A percentile compares a stretch with the other conserved stretches of the same genome.
Conservation (phyloP, 2,888 invertebrate genomes). For the Drosophila kuntzei region DNA sequence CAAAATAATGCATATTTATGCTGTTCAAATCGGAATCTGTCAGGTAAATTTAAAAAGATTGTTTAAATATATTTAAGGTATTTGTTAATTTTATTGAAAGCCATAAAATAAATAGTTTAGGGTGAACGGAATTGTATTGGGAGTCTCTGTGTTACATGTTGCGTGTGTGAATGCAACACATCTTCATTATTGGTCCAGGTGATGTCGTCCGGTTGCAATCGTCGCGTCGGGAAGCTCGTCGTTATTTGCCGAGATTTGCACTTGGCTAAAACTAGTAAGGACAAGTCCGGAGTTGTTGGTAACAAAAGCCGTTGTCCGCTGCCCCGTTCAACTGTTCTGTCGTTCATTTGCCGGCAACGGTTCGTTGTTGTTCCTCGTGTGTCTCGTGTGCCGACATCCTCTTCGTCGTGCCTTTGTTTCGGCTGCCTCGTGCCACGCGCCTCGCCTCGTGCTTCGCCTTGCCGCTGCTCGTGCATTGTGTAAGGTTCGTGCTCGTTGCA, state of each 20-base stretch:
- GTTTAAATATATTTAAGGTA: not conserved
- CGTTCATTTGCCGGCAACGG: constrained; percentile 65
- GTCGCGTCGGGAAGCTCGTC: constrained; percentile 51
- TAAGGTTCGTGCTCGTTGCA: constrained; percentile 78
- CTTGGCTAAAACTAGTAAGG: constrained; percentile 56
- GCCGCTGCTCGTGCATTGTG: constrained; percentile 70
- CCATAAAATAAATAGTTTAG: not conserved
- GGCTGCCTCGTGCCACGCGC: constrained; percentile 41
- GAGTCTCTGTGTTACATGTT: constrained; percentile 33
- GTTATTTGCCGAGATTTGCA: constrained; percentile 63
- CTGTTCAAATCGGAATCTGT: not conserved
- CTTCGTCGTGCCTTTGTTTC: constrained; percentile 45
- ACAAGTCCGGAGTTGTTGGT: constrained; percentile 47
- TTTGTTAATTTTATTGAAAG: not conserved
- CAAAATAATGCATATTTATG: not conserved
- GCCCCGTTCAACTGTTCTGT: constrained; percentile 40
- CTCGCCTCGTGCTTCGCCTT: constrained; percentile 24
- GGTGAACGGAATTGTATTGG: not conserved
- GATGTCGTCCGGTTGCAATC: constrained; percentile 46
- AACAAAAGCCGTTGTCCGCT: constrained; percentile 36
- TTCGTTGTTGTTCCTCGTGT: constrained; percentile 46
- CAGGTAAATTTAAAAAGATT: not conserved
- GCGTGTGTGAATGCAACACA: constrained; percentile 52
- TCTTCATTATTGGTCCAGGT: constrained; percentile 58
- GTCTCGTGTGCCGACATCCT: constrained; percentile 48